Evolutionary conservation across 2,888 invertebrate species (phyloP), one percentile per base, ranked within the genome.

Genomic region (Kryphioiulus occultus): DNA sequence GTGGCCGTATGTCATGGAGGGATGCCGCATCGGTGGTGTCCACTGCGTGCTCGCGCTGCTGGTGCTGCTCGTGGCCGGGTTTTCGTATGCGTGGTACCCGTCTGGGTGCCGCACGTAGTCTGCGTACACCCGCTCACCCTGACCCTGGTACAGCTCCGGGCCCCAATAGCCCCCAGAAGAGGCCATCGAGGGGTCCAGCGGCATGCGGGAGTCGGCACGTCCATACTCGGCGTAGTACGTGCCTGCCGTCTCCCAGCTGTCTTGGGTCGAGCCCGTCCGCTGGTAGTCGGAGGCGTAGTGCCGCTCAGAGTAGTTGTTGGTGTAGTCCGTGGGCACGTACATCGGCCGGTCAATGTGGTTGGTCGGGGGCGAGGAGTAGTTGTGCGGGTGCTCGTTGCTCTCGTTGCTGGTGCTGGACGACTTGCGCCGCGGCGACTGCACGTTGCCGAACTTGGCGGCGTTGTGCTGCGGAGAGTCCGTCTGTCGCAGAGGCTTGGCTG

Each of bases 401-500:
- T 95, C 96, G 85, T 95, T 95, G 89, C 92, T 93, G 19, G 95
- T 94, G 82, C 94, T 94, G 90, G 95, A 95, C 0, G 95, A 95
- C 90, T 96, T 96, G 86, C 96, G 93, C 39, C 96, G 92, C 0
- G 96, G 95, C 9, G 95, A 95, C 0, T 95, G 94, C 12, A 95
- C 94, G 87, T 95, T 94, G 30, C 78, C 26, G 10, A 93, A 94
- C 89, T 89, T 87, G 90, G 85, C 88, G 82, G 86, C 87, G 87
- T 88, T 88, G 86, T 90, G 90, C 84, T 90, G 90, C 12, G 95
- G 19, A 95, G 95, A 1, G 95, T 96, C 95, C 0, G 95, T 95
- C 92, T 95, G 95, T 88, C 95, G 93, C 86, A 95, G 92, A 0
- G 95, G 95, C 90, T 95, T 94, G 39, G 89, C 89, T 84, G 90